Conservation (phyloP, 2,888 invertebrate genomes). For the Neocrepidodera transversa region DNA sequence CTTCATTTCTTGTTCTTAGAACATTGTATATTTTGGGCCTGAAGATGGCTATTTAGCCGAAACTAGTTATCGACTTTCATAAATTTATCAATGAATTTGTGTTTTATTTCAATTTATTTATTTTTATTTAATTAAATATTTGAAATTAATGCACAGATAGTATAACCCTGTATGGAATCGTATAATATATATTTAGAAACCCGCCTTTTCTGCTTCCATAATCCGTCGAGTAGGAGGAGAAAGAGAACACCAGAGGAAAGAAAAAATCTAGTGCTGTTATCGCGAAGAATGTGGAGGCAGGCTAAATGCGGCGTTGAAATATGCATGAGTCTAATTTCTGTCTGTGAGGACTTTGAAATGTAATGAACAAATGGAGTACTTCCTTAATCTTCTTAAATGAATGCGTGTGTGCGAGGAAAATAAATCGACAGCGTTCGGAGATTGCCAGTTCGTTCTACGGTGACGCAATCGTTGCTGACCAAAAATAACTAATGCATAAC, state of each 20-base stretch:
- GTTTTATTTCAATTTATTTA: no score
- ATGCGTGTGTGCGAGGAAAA: constrained; percentile 8
- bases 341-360: constrained; percentile 24
- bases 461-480: constrained; percentile 3
- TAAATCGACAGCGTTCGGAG: constrained; percentile 4
- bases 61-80: no score
- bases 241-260: constrained; percentile 19
- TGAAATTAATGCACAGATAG: no score
- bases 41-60: no score
- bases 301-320: constrained; percentile 26
- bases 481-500: no score
- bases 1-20: no score
- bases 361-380: constrained; percentile 30
- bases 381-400: constrained; percentile 28
- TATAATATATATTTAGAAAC: constrained; percentile 23
- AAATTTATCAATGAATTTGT: no score
- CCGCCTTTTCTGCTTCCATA: constrained; percentile 34
- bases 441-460: neutral
- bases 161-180: constrained; percentile 4
- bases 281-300: constrained; percentile 26
- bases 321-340: constrained; percentile 29
- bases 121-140: no score
- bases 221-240: constrained; percentile 26
- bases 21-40: no score
- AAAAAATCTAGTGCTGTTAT: constrained; percentile 28